Base-by-base conservation (phyloP, 2,797 vertebrate species). In the Triplophysa yarkandensis region DNA sequence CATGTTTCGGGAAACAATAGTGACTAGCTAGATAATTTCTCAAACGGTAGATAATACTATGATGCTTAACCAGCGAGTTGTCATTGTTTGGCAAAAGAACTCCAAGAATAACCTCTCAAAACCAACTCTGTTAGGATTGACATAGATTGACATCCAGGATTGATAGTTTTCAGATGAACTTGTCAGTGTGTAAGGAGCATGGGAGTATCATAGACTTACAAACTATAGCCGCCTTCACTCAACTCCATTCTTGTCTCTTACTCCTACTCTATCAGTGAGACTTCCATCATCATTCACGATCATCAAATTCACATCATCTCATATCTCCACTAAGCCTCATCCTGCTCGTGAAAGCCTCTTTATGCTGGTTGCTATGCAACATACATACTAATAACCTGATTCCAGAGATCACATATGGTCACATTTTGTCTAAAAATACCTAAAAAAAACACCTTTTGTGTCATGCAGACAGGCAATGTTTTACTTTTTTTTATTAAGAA, bases 261-360 rank as follows among this genome's bases (percentile, higher is more conserved):
- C 46, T 25, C 67, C 19, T 66, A 43, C 25, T 41, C 46, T 41
- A 55, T 60, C 48, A 36, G 48, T 25, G 75, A 69, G 46, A 55
- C 85, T 81, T 82, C 78, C 76, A 81, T 84, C 85, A 85, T 88
- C 85, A 46, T 41, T 73, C 43, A 68, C 30, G n/a, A n/a, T n/a
- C 11, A 36, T 21, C 36, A 41, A 21, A 27, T 27, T 58, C 34
- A 41, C 25, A 27, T 16, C 9, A 19, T 74, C 23, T 44, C 48
- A 14, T 39, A 70, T 61, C 55, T 73, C 34, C 36, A 27, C 25
- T 65, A 65, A 46, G 70, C 61, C 41, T 66, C 25, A 17, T 80
- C 85, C 84, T 16, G 27, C 61, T 44, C 44, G 19, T 44, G 36
- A n/a, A 57, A 66, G 27, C 23, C 36, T 74, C 44, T 8, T 46